Evolutionary conservation across 1,140 invertebrate species (phyloP).

Genomic region (Homalodisca vitripennis): DNA sequence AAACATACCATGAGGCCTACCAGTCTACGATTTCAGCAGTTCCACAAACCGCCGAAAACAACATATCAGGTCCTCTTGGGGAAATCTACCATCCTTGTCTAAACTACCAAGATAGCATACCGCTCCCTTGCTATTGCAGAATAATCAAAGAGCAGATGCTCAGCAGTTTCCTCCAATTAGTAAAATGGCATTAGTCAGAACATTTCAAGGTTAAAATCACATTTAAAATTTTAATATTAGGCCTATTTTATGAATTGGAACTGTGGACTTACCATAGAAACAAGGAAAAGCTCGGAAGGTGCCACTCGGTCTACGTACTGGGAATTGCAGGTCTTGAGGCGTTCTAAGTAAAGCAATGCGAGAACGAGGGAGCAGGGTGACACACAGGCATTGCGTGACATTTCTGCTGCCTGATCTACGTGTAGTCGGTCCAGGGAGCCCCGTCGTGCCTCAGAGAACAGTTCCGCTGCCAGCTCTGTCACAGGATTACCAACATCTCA

Average conservation of each 20-base stretch:
- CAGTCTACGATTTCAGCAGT: too few relatives aligned
- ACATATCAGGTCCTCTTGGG: too few relatives aligned
- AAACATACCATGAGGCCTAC: too few relatives aligned
- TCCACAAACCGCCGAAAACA: too few relatives aligned
- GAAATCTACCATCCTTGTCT: too few relatives aligned
- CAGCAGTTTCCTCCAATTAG: too few relatives aligned
- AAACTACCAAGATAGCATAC: too few relatives aligned
- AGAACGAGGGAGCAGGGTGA: conserved; percentile 81
- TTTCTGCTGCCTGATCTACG: conserved; percentile 72
- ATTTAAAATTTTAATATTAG: too few relatives aligned
- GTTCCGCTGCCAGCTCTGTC: conserved; percentile 78
- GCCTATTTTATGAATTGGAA: not conserved
- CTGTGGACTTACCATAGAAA: conserved; percentile 76
- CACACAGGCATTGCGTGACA: conserved; percentile 77
- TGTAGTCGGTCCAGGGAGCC: conserved; percentile 76
- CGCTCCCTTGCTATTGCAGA: too few relatives aligned
- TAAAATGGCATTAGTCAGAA: too few relatives aligned
- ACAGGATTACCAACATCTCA: conserved; percentile 38
- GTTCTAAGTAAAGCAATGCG: conserved; percentile 84
- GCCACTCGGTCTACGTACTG: conserved; percentile 77
- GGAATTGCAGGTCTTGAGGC: conserved; percentile 75
- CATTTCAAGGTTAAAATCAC: too few relatives aligned
- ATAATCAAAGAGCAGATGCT: too few relatives aligned
- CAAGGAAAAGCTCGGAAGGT: conserved; percentile 87
- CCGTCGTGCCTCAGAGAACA: conserved; percentile 70